Conservation (phyloP, 2,797 vertebrate genomes). For the Acanthurus lineatus region DNA sequence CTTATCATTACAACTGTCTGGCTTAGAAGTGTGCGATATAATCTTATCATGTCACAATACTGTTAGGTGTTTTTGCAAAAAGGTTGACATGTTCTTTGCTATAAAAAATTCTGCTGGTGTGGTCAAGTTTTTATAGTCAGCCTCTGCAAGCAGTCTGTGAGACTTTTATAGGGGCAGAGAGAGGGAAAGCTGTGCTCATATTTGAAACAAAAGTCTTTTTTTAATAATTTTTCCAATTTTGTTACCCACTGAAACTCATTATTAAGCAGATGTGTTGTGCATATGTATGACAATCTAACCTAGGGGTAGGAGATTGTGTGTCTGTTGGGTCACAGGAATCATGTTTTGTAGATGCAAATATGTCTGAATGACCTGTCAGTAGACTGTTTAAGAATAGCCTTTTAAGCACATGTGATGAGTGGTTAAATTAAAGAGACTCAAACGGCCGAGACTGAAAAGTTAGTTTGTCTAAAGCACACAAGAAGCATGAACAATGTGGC, state of each 20-base stretch:
- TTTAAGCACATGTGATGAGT: conserved; percentile 18
- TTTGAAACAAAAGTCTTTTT: background rate
- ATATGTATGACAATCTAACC: conserved; percentile 2
- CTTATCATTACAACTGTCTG: background rate
- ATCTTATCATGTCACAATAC: background rate
- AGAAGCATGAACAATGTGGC: conserved; percentile 49
- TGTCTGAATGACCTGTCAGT: conserved; percentile 19
- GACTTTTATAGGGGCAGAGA: background rate
- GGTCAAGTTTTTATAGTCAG: background rate
- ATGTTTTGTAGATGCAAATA: conserved; percentile 2
- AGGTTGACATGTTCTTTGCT: background rate
- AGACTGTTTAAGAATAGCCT: background rate
- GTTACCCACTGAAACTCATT: background rate
- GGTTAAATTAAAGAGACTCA: conserved; percentile 46
- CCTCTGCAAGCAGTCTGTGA: background rate
- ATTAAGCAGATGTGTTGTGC: background rate
- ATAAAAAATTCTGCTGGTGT: background rate
- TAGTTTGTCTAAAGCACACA: conserved; percentile 19
- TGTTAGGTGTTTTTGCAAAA: background rate
- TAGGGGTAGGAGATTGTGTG: background rate
- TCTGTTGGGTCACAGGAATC: background rate
- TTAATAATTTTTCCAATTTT: background rate
- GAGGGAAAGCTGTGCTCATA: background rate
- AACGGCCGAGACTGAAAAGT: conserved; percentile 28
- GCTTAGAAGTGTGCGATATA: background rate